Percentiles rank a stretch among this genome's conserved stretches.
Evolutionary conservation across 2,113 vertebrate genomes (phyloP).

Genomic region (Callospermophilus lateralis): DNA sequence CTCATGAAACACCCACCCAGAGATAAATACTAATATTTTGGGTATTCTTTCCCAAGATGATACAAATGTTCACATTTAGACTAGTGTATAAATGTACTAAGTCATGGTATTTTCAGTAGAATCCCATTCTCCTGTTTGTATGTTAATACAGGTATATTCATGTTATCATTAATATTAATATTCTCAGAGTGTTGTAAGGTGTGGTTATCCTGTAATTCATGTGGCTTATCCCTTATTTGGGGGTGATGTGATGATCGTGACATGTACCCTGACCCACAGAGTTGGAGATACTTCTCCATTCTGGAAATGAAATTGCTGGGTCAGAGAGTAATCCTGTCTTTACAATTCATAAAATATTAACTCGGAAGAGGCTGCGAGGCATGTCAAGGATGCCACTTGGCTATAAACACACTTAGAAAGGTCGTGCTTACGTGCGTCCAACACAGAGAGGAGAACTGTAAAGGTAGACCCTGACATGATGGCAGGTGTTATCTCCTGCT

Average conservation of each 20-base stretch:
- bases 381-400: neutral
- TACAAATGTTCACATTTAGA: neutral
- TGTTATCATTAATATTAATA: neutral
- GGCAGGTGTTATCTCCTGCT: neutral
- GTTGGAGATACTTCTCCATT: neutral
- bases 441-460: neutral
- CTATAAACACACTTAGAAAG: neutral
- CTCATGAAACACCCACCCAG: neutral
- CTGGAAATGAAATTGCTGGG: neutral
- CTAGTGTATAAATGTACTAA: neutral
- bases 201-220: neutral
- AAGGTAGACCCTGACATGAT: neutral
- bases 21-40: neutral
- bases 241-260: neutral
- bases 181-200: neutral
- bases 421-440: neutral
- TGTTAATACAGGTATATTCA: neutral
- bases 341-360: constrained; percentile 7
- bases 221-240: neutral
- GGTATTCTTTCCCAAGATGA: neutral
- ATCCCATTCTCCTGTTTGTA: neutral
- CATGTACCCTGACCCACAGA: neutral
- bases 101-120: neutral
- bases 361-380: neutral
- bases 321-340: constrained; percentile 15